phyloP scores from a whole-genome alignment of 2,888 invertebrate genomes.

The Thelaira solivaga region DNA sequence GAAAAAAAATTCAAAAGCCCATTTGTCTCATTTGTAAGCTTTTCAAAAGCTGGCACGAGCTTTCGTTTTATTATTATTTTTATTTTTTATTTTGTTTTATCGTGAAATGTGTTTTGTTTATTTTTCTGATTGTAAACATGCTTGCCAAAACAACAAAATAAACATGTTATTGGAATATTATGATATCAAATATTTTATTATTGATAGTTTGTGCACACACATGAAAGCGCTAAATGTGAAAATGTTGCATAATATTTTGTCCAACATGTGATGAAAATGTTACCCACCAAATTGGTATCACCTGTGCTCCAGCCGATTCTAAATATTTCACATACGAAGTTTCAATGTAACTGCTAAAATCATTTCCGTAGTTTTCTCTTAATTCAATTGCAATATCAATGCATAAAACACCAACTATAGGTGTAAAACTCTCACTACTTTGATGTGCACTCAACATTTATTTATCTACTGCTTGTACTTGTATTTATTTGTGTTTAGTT shows the following conservation, averaged over 20 bases:
- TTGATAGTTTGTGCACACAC: no score
- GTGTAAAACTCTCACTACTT: constrained; percentile 66
- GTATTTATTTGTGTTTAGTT: neutral
- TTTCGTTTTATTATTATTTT: no score
- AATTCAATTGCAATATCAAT: constrained; percentile 82
- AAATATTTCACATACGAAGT: constrained; percentile 91
- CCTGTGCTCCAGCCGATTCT: constrained; percentile 89
- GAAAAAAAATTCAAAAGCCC: no score
- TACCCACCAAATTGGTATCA: constrained; percentile 87
- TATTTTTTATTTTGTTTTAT: neutral
- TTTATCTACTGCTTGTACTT: neutral
- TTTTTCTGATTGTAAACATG: neutral
- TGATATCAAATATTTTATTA: no score
- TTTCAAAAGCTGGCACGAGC: no score
- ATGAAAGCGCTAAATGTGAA: neutral
- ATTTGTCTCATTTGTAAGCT: no score
- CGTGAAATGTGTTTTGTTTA: neutral
- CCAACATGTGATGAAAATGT: neutral
- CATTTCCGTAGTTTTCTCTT: constrained; percentile 77
- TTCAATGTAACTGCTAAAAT: constrained; percentile 84
- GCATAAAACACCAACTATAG: constrained; percentile 84
- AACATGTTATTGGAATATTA: no score
- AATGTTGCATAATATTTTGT: neutral
- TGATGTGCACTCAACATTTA: neutral
- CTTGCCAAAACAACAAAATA: neutral